Conservation (phyloP, 1,140 invertebrate genomes). For the Nephila pilipes region DNA sequence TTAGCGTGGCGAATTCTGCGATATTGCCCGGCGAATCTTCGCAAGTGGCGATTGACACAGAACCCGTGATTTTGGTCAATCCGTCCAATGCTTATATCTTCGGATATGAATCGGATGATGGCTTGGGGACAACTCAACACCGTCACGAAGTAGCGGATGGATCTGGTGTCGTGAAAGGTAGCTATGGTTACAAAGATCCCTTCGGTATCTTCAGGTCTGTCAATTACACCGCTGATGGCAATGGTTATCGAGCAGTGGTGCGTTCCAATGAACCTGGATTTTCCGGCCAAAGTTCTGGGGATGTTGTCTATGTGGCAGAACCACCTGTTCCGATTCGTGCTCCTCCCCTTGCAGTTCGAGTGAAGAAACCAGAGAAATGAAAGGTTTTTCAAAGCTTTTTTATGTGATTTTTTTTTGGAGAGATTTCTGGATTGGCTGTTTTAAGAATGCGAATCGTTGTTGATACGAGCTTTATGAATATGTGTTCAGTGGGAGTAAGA, state of each 20-base stretch:
- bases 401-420: not conserved
- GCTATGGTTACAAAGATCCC: slow-evolving; percentile 77
- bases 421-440: not conserved
- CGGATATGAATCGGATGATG: slow-evolving; percentile 77
- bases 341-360: not conserved
- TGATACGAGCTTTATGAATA: not conserved
- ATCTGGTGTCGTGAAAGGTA: slow-evolving; percentile 65
- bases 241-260: slow-evolving; percentile 41
- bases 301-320: slow-evolving; percentile 21
- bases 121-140: slow-evolving; percentile 69
- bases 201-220: slow-evolving; percentile 75
- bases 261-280: slow-evolving; percentile 54
- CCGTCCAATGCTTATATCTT: slow-evolving; percentile 75
- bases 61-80: not conserved
- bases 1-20: not conserved
- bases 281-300: not conserved
- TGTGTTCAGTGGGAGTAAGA: not conserved
- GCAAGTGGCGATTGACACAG: not conserved
- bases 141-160: slow-evolving; percentile 77
- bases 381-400: not conserved
- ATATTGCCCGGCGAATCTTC: not conserved
- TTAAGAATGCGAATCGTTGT: not conserved
- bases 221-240: slow-evolving; percentile 63
- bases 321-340: not conserved
- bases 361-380: not conserved